Evolutionary conservation across 2,113 vertebrate species (phyloP), one percentile per base, ranked within the genome.

Genomic region (Thunnus maccoyii): DNA sequence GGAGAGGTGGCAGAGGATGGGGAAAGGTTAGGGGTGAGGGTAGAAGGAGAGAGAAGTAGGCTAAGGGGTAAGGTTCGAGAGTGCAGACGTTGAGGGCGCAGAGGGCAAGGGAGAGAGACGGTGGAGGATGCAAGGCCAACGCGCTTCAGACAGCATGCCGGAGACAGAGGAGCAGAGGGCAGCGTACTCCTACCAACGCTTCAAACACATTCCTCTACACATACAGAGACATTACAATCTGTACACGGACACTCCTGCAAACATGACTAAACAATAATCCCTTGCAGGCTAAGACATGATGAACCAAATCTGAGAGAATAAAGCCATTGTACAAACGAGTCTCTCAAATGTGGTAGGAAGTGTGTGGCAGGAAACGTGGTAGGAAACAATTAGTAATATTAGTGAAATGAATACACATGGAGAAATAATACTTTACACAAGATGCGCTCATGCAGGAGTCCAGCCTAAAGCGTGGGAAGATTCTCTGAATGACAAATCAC

Each of bases 171-270:
- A 67, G 56, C 57, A 86, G 86, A 78, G 76, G 78, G 72, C 82
- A 72, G 61, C n/a, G 0, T 57, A 76, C 90, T 88, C 89, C 90
- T 88, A 78, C 57, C 73, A 79, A 46, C 27, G 54, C 89, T 89
- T 92, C 88, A 92, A 94, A 93, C 88, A 87, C 89, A 92, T 90
- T 90, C 89, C 80, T 60, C n/a, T 18, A 14, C 57, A 80, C 64
- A 80, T 14, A 71, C 60, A 77, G 58, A 85, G 80, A 82, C 79
- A 61, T 72, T 62, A 56, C 65, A 73, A 51, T 82, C 47, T 36
- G 52, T 6, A 64, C 58, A 76, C 7, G 27, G 62, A 84, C 51
- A 74, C 46, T 68, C 54, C 64, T 61, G 32, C 58, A 82, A 86
- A 82, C 27, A 76, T 0, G 7, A 41, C 44, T 55, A 46, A 25